A percentile compares a stretch with the other conserved stretches of the same genome.
Evolutionary conservation across 2,888 invertebrate genomes (phyloP).

Genomic region (Agrochola circellaris): DNA sequence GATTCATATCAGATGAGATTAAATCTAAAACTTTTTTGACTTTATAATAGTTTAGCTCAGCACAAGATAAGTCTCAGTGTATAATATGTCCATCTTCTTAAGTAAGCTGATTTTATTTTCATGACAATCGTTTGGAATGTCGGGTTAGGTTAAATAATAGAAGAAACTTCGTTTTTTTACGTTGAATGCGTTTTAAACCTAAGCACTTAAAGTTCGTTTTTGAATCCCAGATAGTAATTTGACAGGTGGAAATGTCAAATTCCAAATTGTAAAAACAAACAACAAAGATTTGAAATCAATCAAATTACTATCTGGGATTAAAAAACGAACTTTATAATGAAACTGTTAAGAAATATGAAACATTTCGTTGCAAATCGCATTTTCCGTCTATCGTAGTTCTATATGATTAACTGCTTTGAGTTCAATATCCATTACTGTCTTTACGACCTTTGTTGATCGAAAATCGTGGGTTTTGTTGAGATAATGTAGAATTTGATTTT

Average conservation of each 20-base stretch:
- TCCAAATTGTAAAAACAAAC: no score
- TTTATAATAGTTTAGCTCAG: neutral
- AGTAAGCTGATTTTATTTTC: neutral
- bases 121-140: conserved; percentile 1
- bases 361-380: neutral
- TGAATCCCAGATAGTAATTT: no score
- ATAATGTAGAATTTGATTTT: neutral
- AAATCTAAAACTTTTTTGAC: neutral
- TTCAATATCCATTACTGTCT: neutral
- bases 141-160: neutral
- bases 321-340: no score
- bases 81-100: neutral
- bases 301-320: no score
- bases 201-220: neutral
- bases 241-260: no score
- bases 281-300: no score
- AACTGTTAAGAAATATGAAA: neutral
- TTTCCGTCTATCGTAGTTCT: neutral
- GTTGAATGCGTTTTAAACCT: neutral
- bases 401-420: neutral
- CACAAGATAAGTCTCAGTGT: neutral
- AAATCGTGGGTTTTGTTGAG: neutral
- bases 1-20: neutral
- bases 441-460: neutral
- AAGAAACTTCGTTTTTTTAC: neutral